These are phyloP conservation scores for Meloe dianella DNA, from an alignment of 2,888 invertebrate species.

Conservation along the genomic window DNA sequence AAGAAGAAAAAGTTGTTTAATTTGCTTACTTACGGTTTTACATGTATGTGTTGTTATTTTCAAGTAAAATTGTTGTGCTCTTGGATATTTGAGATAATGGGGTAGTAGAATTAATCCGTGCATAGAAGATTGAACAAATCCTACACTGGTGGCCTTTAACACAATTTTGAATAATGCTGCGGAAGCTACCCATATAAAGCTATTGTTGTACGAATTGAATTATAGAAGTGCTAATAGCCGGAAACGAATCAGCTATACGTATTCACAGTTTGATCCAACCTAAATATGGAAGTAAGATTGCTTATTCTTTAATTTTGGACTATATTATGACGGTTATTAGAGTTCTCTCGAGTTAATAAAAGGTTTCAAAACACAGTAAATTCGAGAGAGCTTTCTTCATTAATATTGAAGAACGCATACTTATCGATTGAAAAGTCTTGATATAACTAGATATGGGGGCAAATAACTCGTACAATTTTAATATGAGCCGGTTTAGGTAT, in stretches of 20 bases:
- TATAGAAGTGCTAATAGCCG: no score
- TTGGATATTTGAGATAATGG: not conserved
- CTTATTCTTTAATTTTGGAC: no score
- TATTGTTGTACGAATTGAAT: not conserved
- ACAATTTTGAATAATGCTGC: not conserved
- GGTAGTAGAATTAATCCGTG: not conserved
- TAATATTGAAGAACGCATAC: not conserved
- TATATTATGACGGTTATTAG: no score
- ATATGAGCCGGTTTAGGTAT: not conserved
- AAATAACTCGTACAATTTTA: not conserved
- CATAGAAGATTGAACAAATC: no score
- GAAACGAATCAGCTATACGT: no score
- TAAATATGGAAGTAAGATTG: no score
- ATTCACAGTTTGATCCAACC: no score
- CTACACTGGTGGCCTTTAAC: not conserved
- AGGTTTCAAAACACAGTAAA: no score
- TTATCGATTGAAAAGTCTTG: not conserved
- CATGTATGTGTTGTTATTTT: no score
- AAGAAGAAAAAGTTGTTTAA: no score
- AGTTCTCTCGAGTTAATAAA: not conserved
- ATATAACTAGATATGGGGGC: not conserved
- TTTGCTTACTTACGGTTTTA: no score
- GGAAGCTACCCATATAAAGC: not conserved
- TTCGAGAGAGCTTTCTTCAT: not conserved
- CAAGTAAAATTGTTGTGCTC: not conserved